Percentiles rank a stretch among this genome's conserved stretches.
These are phyloP conservation scores for Siderastrea siderea DNA, from an alignment of 92 coral and sea anemone species.

Conservation along the genomic window DNA sequence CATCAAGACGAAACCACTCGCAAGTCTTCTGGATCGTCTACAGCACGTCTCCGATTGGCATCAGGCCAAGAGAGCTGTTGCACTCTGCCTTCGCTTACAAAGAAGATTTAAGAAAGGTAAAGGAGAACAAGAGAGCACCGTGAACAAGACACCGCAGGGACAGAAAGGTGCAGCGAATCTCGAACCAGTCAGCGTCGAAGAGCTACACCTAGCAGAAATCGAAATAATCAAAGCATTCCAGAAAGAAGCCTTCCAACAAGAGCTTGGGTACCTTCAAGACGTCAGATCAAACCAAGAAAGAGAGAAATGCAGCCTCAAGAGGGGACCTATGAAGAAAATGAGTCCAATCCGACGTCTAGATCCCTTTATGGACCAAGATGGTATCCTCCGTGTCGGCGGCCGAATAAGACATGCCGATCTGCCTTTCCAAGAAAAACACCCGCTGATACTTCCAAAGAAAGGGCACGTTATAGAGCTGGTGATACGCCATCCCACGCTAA, in stretches of 20 bases:
- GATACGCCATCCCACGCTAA: neutral
- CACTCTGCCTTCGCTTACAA: constrained; percentile 5
- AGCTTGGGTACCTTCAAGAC: neutral
- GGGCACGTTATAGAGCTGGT: neutral
- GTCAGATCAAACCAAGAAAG: neutral
- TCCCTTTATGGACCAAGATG: neutral
- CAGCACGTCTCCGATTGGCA: neutral
- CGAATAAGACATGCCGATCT: neutral
- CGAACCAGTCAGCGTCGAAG: neutral
- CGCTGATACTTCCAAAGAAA: too few species aligned
- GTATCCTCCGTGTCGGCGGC: neutral
- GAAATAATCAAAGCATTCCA: neutral
- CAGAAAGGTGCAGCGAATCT: neutral
- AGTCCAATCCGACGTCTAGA: neutral
- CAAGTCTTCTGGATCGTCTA: neutral
- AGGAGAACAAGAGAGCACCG: neutral
- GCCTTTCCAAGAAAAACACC: neutral
- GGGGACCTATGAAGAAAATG: neutral
- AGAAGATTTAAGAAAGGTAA: neutral
- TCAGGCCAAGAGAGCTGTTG: neutral
- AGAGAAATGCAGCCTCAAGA: neutral
- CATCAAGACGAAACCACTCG: neutral
- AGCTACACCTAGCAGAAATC: neutral
- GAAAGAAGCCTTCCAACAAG: neutral
- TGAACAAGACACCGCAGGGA: neutral